Base-by-base conservation (phyloP, 1,140 invertebrate genomes). In the Yoshiicerus persimilis region DNA sequence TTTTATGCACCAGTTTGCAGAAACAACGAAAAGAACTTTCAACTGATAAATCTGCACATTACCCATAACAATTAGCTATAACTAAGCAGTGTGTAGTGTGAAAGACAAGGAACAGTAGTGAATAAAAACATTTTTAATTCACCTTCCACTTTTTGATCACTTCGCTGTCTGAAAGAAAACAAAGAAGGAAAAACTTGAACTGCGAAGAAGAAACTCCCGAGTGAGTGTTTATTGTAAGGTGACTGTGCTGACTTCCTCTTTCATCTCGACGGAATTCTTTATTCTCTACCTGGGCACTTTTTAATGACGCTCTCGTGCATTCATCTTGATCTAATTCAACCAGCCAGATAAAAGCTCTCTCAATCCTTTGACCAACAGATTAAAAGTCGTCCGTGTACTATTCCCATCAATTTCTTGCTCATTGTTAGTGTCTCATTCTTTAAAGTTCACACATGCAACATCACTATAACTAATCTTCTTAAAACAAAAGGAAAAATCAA, bases 1-100 rank as follows among this genome's bases (percentile, higher is more conserved):
- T 80, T 80, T 80, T 80, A 80, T 80, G 75, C 75, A 30, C 75
- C 75, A 80, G 38, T 80, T 80, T 80, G 75, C 75, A 80, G 75
- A 80, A 32, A 80, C 75, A 80, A 80, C 16, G 34, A 80, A 34
- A 80, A 34, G 30, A 36, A 80, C 75, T 80, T 80, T 80, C 75
- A 23, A 70, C 23, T 38, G 30, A 80, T 70, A 27, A 38, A 34
- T 80, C 30, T 36, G 32, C 34, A 23, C 20, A 34, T 16, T 34
- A 16, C 27, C n/a, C n/a, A 20, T 32, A 34, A 34, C 75, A 80
- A 30, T 80, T 34, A 80, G 38, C 16, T 80, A 32, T 34, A 34
- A n/a, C 25, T 11, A 80, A 38, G 32, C 75, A 80, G 38, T 70
- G 66, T 70, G 66, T 30, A 20, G 23, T 66, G 27, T 10, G 66